Percentiles rank a stretch among this genome's conserved stretches.
These are phyloP conservation scores for Eurystomus glaucurus DNA, from an alignment of 2,797 vertebrate genomes.

Conservation along the genomic window DNA sequence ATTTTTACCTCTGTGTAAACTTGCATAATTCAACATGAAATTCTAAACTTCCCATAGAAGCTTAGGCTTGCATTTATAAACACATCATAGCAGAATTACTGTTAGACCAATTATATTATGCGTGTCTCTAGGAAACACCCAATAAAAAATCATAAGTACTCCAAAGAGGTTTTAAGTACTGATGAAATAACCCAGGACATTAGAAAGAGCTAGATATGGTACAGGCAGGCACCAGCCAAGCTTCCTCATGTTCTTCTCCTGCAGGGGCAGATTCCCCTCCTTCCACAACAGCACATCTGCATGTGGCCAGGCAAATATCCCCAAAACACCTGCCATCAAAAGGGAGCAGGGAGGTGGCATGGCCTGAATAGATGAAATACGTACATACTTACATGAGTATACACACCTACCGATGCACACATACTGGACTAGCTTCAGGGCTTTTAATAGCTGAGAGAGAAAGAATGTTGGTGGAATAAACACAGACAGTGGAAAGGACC, in stretches of 20 bases:
- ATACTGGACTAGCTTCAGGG: neutral
- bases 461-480: neutral
- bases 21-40: neutral
- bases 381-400: neutral
- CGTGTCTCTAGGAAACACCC: slow-evolving; percentile 55
- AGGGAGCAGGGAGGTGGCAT: neutral
- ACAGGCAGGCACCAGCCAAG: neutral
- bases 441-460: neutral
- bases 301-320: neutral
- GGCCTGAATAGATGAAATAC: neutral
- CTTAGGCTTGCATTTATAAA: slow-evolving; percentile 46
- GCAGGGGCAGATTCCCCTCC: neutral
- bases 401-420: neutral
- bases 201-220: neutral
- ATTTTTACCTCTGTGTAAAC: neutral
- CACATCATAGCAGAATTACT: slow-evolving; percentile 52
- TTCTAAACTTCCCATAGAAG: slow-evolving; percentile 30
- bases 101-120: neutral
- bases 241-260: neutral
- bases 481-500: neutral
- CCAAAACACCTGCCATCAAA: neutral
- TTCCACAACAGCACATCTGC: neutral
- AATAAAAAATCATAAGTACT: slow-evolving; percentile 70
- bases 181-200: neutral
- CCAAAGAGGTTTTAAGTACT: slow-evolving; percentile 30